phyloP scores from a whole-genome alignment of 1,140 invertebrate genomes.

The Phocides pigmalion region DNA sequence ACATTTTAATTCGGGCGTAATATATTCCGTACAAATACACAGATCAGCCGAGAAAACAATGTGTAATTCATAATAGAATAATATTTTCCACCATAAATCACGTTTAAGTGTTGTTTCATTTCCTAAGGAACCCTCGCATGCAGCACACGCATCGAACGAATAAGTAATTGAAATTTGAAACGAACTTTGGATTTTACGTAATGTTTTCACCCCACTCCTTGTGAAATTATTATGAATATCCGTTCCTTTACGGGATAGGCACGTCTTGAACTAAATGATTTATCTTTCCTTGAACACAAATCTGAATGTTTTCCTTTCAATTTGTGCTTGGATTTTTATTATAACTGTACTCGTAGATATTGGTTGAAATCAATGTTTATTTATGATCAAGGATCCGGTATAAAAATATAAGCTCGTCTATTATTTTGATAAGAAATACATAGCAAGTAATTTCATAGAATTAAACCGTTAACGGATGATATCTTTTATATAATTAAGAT shows the following conservation, averaged over 20 bases:
- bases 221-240: slow-evolving; percentile 79
- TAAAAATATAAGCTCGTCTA: no score
- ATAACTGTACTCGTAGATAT: not conserved
- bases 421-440: no score
- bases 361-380: no score
- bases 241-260: slow-evolving; percentile 56
- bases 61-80: slow-evolving; percentile 75
- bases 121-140: slow-evolving; percentile 71
- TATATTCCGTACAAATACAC: slow-evolving; percentile 57
- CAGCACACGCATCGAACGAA: slow-evolving; percentile 78
- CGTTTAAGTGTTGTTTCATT: slow-evolving; percentile 82
- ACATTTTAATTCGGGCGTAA: slow-evolving; percentile 51
- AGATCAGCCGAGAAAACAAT: slow-evolving; percentile 75
- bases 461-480: no score
- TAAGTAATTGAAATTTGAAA: slow-evolving; percentile 83
- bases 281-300: slow-evolving; percentile 17
- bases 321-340: slow-evolving; percentile 28
- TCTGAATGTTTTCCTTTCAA: slow-evolving; percentile 22
- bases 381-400: slow-evolving; percentile 2
- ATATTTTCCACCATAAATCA: slow-evolving; percentile 79
- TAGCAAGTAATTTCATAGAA: no score
- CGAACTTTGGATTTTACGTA: slow-evolving; percentile 79
- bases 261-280: slow-evolving; percentile 49
- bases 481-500: no score
- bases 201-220: slow-evolving; percentile 69